Conservation (phyloP, 2,797 vertebrate genomes). For the Ctenopoma kingsleyae region DNA sequence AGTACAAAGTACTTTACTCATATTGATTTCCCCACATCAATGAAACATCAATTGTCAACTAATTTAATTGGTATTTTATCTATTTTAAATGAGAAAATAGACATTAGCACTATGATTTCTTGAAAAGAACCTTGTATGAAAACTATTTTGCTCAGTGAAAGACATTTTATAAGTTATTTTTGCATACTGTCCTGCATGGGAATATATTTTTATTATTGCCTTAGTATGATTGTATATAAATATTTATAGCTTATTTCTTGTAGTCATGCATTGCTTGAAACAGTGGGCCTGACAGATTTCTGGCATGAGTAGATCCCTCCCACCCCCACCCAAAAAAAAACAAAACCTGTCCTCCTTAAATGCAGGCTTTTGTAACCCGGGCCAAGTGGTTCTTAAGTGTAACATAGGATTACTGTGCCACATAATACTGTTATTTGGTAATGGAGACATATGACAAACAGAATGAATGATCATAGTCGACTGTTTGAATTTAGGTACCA, state of each 20-base stretch:
- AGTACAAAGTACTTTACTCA: constrained; percentile 74
- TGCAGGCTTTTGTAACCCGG: constrained; percentile 11
- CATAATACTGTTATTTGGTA: constrained; percentile 37
- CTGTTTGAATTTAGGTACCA: constrained; percentile 36
- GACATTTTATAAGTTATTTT: constrained; percentile 84
- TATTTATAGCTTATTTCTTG: constrained; percentile 76
- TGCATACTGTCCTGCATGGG: constrained; percentile 80
- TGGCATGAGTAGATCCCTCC: constrained; percentile 48
- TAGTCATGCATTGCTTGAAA: constrained; percentile 65
- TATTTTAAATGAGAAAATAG: constrained; percentile 64
- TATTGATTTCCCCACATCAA: constrained; percentile 51
- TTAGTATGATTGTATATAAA: constrained; percentile 77
- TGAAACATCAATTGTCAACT: constrained; percentile 59
- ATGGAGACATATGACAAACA: constrained; percentile 24
- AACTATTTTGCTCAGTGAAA: constrained; percentile 83
- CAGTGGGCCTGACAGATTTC: constrained; percentile 51
- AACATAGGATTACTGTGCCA: constrained; percentile 41
- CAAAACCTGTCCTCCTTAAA: constrained; percentile 32
- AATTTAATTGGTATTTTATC: constrained; percentile 70
- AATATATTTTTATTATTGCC: constrained; percentile 82
- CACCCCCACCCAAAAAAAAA: constrained; percentile 3
- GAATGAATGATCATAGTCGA: constrained; percentile 13
- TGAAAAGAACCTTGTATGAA: constrained; percentile 75
- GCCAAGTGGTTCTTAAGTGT: constrained; percentile 33
- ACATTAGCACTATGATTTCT: constrained; percentile 64